These are phyloP conservation scores for Grapholita molesta DNA, from an alignment of 1,140 invertebrate species.

Conservation along the genomic window DNA sequence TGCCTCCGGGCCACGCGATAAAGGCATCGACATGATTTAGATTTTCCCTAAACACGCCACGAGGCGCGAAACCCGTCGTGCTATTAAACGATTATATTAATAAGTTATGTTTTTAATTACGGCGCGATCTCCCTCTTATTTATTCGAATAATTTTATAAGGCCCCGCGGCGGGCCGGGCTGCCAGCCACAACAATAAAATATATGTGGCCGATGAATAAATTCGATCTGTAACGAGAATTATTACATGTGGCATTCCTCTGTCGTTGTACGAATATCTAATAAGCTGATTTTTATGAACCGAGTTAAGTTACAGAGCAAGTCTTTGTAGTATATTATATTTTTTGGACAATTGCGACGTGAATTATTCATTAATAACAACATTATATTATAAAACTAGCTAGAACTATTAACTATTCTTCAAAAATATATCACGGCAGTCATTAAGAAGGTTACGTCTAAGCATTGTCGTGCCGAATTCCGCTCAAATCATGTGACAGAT, in stretches of 20 bases:
- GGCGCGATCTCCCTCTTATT: slow-evolving; percentile 61
- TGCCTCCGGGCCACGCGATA: not conserved
- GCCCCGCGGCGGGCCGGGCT: slow-evolving; percentile 59
- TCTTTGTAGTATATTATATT: no score
- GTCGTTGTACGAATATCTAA: slow-evolving; percentile 33
- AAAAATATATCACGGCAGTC: not conserved
- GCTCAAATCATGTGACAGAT: slow-evolving; percentile 60
- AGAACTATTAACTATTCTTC: no score
- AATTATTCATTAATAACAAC: slow-evolving; percentile 2
- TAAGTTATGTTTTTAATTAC: slow-evolving; percentile 76
- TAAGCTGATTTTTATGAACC: slow-evolving; percentile 18
- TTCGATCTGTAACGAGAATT: slow-evolving; percentile 71
- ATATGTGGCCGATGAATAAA: slow-evolving; percentile 69
- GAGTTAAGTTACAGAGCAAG: no score
- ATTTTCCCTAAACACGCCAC: slow-evolving; percentile 5
- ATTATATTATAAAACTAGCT: not conserved
- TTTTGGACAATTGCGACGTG: no score
- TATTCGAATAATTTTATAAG: slow-evolving; percentile 74
- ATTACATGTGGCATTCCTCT: slow-evolving; percentile 54
- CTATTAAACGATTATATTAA: slow-evolving; percentile 71
- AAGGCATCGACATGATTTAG: not conserved
- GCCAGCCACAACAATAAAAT: slow-evolving; percentile 65
- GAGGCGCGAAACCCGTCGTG: slow-evolving; percentile 64
- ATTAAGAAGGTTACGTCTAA: not conserved
- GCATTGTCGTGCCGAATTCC: slow-evolving; percentile 42